Evolutionary conservation across 2,797 vertebrate species (phyloP).

Genomic region (Spinus pinus): DNA sequence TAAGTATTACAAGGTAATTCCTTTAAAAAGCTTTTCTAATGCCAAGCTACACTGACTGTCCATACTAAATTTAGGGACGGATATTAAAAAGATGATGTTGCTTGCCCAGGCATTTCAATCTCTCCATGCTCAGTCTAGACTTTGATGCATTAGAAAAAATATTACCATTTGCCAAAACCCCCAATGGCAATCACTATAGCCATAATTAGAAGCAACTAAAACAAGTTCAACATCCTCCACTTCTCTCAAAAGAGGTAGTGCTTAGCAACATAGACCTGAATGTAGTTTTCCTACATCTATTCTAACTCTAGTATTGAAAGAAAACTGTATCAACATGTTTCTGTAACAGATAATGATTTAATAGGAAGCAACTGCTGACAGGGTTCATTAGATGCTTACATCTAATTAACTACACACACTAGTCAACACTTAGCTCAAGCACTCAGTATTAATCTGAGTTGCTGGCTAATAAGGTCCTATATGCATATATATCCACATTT

Average conservation of each 20-base stretch:
- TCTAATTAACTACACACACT: constrained; percentile 37
- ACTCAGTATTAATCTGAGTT: background rate
- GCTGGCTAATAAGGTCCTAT: constrained; percentile 19
- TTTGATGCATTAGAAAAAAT: background rate
- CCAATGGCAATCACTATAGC: background rate
- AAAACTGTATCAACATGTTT: background rate
- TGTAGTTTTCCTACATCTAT: background rate
- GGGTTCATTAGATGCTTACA: constrained; percentile 34
- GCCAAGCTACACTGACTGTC: background rate
- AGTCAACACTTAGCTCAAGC: constrained; percentile 30
- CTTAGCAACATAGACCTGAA: background rate
- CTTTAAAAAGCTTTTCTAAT: background rate
- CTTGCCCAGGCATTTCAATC: background rate
- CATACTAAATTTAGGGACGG: background rate
- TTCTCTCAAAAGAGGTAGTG: background rate
- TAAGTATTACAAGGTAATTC: background rate
- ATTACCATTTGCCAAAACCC: background rate
- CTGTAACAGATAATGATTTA: constrained; percentile 21
- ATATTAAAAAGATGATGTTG: background rate
- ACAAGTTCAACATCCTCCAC: background rate
- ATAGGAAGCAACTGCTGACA: constrained; percentile 28
- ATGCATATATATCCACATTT: background rate
- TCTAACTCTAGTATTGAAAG: background rate
- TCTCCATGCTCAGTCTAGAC: background rate
- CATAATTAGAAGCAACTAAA: background rate